Evolutionary conservation across 2,113 vertebrate genomes (phyloP), one percentile per base, ranked within the genome.

Genomic region (Xenotilapia leptura): DNA sequence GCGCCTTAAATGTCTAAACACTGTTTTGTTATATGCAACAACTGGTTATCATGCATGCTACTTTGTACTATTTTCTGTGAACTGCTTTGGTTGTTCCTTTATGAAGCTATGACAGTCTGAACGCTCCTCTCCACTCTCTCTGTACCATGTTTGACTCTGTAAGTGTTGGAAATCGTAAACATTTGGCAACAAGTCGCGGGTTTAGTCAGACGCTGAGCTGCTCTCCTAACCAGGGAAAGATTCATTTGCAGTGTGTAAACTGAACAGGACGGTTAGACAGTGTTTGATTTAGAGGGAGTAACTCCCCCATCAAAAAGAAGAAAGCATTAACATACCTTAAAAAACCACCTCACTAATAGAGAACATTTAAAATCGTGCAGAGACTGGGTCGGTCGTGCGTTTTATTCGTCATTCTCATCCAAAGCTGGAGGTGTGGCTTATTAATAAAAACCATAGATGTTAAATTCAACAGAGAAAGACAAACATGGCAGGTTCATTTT

Each of bases 151-250:
- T 62, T 36, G 9, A 62, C 9, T 36, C 28, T 62, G 23, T 19
- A 10, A 33, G 15, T 36, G 9, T 0, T 62, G 28, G 9, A 62
- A 62, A 33, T 19, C 6, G 2, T 1, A 62, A 62, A 33, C 58
- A 62, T 19, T 4, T 62, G 28, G 28, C 7, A 0, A 62, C 8
- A 33, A 19, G 28, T 56, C 2, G 23, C 12, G 0, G 12, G 23
- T 26, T 56, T 14, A 56, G 12, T 56, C 1, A 28, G 13, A 56
- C 12, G 2, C 21, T 53, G 51, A 54, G 6, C 53, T 54, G 10
- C 53, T 54, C n/a, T 54, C 51, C 51, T 54, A 21, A 54, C 23
- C 55, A 28, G 55, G 23, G 7, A 15, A 26, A 2, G 56, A 62
- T 62, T 62, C 9, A 3, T 33, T 36, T 36, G 31, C 58, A 62